Evolutionary conservation across 92 coral and sea anemone species (phyloP).

Genomic region (Actinernus sp.): DNA sequence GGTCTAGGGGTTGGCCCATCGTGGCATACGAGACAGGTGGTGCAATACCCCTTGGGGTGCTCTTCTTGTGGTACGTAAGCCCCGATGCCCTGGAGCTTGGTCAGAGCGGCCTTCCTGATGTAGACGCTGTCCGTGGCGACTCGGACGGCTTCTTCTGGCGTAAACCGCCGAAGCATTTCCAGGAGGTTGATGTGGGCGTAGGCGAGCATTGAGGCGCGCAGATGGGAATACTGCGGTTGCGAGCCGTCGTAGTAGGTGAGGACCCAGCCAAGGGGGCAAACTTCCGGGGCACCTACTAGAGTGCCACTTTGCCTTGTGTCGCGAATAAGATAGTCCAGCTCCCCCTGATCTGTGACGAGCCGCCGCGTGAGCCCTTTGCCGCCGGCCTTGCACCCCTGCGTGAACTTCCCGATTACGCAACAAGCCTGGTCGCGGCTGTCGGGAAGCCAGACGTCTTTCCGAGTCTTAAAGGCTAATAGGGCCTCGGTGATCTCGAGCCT

Average conservation of each 20-base stretch:
- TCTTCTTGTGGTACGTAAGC: no score
- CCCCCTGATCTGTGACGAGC: neutral
- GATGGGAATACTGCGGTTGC: no score
- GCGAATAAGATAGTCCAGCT: neutral
- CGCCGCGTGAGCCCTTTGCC: no score
- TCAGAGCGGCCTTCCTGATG: neutral
- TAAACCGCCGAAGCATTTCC: neutral
- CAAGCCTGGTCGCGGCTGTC: neutral
- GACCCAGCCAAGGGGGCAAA: conserved; percentile 2
- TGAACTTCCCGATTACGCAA: conserved; percentile 7
- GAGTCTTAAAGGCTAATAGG: no score
- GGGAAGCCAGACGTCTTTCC: no score
- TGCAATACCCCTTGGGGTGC: no score
- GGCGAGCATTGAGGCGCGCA: conserved; percentile 13
- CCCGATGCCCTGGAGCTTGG: neutral
- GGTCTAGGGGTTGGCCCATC: no score
- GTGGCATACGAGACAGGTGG: no score
- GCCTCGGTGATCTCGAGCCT: no score
- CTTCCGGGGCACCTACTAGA: neutral
- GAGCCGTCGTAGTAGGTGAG: no score
- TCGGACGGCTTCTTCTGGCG: neutral
- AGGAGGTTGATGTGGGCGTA: no score
- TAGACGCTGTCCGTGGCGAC: no score
- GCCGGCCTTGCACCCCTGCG: neutral
- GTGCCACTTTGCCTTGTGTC: neutral